Evolutionary conservation across 2,113 vertebrate genomes (phyloP).

Genomic region (Xiphophorus couchianus): DNA sequence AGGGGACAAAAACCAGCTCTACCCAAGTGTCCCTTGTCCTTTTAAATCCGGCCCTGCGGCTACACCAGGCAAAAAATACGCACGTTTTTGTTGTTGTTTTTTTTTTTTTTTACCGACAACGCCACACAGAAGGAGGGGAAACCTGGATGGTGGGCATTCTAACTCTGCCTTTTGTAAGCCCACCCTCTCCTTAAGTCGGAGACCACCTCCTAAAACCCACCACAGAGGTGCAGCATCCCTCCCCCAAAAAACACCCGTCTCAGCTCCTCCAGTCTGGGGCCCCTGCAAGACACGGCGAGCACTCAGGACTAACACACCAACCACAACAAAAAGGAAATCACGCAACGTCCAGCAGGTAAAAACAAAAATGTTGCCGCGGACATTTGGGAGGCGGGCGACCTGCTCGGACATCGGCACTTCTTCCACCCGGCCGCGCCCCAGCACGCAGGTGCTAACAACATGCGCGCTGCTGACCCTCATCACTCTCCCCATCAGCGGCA

Average conservation of each 20-base stretch:
- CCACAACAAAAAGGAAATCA: too few species aligned
- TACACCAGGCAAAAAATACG: not conserved
- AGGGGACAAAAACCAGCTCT: too few species aligned
- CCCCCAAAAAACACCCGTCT: slow-evolving; percentile 1
- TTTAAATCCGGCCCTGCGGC: too few species aligned
- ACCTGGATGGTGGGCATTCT: not conserved
- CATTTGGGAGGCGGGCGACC: too few species aligned
- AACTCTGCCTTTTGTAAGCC: slow-evolving; percentile 64
- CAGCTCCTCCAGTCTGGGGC: slow-evolving; percentile 7
- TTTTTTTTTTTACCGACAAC: not conserved
- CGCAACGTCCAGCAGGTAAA: too few species aligned
- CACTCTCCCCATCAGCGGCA: slow-evolving; percentile 21
- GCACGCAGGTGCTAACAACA: slow-evolving; percentile 69
- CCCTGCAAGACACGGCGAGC: slow-evolving; percentile 33
- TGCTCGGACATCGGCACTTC: not conserved
- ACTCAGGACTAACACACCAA: not conserved
- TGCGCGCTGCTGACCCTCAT: slow-evolving; percentile 63
- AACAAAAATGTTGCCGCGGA: too few species aligned
- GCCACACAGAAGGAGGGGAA: not conserved
- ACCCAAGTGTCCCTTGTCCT: too few species aligned
- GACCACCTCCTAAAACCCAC: slow-evolving; percentile 66
- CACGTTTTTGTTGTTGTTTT: too few species aligned
- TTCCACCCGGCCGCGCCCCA: not conserved
- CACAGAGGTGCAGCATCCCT: slow-evolving; percentile 29
- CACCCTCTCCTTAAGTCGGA: slow-evolving; percentile 56